These are phyloP conservation scores for Naso thynnoides DNA, from an alignment of 2,797 vertebrate genomes.

Conservation along the genomic window DNA sequence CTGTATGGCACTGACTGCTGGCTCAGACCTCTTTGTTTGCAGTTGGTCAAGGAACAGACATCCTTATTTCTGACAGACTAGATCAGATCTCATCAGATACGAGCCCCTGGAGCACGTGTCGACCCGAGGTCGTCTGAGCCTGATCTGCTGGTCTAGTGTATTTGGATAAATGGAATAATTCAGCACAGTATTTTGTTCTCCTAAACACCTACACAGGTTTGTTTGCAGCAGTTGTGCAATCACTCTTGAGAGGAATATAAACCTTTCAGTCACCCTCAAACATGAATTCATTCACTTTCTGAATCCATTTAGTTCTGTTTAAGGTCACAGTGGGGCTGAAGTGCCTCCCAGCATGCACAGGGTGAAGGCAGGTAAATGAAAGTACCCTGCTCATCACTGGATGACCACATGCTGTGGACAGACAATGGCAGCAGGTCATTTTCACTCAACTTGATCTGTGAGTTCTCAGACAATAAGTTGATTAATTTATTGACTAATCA, in stretches of 20 bases:
- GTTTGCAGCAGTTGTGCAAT: slow-evolving; percentile 19
- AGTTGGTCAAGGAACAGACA: slow-evolving; percentile 43
- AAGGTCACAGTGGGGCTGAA: slow-evolving; percentile 11
- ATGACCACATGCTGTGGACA: not conserved
- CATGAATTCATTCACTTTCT: slow-evolving; percentile 11
- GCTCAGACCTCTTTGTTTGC: slow-evolving; percentile 59
- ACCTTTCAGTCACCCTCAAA: slow-evolving; percentile 23
- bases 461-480: not conserved
- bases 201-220: slow-evolving; percentile 6
- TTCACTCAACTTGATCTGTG: slow-evolving; percentile 1
- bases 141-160: slow-evolving; percentile 26
- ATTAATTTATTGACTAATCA: not conserved
- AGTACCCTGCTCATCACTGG: slow-evolving; percentile 17
- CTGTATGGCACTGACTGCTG: slow-evolving; percentile 26
- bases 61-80: slow-evolving; percentile 59
- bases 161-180: slow-evolving; percentile 39
- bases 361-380: slow-evolving; percentile 18
- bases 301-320: slow-evolving; percentile 36
- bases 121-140: slow-evolving; percentile 44
- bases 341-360: slow-evolving; percentile 11
- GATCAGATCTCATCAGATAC: slow-evolving; percentile 58
- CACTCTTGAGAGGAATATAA: slow-evolving; percentile 2
- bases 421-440: not conserved
- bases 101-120: slow-evolving; percentile 41
- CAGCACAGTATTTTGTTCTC: slow-evolving; percentile 12